Evolutionary conservation across 2,113 vertebrate species (phyloP).

Genomic region (Xenopus borealis): DNA sequence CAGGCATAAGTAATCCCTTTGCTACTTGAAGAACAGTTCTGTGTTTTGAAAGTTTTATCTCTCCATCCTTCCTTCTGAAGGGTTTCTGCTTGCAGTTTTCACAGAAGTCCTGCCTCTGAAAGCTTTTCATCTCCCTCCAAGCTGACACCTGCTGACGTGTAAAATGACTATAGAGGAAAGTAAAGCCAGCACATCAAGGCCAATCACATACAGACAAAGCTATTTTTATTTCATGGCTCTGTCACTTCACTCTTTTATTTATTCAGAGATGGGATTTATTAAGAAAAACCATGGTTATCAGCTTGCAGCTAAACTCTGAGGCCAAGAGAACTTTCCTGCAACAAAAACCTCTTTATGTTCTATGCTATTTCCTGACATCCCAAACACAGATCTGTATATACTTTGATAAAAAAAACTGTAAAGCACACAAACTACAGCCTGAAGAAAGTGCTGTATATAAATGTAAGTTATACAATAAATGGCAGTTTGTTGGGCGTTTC

Average conservation of each 20-base stretch:
- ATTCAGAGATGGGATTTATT: background rate
- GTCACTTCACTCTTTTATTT: background rate
- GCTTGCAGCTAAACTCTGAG: background rate
- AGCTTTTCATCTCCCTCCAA: constrained; percentile 15
- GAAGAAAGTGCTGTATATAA: too few relatives aligned
- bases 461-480: too few relatives aligned
- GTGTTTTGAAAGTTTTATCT: background rate
- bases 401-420: too few relatives aligned
- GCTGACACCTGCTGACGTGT: background rate
- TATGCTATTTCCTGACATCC: too few relatives aligned
- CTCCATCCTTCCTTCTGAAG: background rate
- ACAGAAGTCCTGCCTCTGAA: background rate
- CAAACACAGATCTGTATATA: too few relatives aligned
- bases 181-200: constrained; percentile 1
- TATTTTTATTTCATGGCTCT: constrained; percentile 7
- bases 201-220: background rate
- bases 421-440: too few relatives aligned
- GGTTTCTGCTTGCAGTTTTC: background rate
- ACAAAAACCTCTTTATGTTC: too few relatives aligned
- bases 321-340: background rate
- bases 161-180: background rate
- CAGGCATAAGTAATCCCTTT: background rate
- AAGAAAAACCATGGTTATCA: background rate
- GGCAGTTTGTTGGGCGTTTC: too few relatives aligned
- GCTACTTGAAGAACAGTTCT: background rate